Percentiles rank a stretch among this genome's conserved stretches.
These are phyloP conservation scores for Falco cherrug DNA, from an alignment of 2,797 vertebrate species.

Conservation along the genomic window DNA sequence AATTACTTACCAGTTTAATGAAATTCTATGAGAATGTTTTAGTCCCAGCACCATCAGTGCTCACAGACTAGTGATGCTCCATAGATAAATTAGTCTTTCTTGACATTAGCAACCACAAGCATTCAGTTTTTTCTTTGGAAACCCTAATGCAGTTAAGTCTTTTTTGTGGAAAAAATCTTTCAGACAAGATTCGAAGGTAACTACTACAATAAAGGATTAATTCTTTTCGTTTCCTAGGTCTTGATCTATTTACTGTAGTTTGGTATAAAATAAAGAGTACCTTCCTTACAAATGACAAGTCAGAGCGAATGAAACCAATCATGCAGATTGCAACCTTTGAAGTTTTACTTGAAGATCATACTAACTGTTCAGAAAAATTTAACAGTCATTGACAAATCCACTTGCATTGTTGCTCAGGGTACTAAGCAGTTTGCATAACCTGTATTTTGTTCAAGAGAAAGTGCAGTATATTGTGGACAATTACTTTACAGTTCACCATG, in stretches of 20 bases:
- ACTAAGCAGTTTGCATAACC: background rate
- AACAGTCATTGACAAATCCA: constrained; percentile 9
- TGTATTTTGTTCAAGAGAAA: background rate
- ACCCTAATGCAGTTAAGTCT: background rate
- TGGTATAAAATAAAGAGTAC: background rate
- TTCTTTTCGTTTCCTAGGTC: constrained; percentile 8
- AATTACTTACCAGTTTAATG: background rate
- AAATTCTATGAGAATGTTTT: background rate
- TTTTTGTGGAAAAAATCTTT: constrained; percentile 22
- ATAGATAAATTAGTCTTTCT: background rate
- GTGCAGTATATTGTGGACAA: background rate
- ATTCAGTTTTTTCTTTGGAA: background rate
- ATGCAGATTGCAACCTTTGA: constrained; percentile 9
- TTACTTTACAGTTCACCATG: background rate
- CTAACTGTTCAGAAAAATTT: background rate
- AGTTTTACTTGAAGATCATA: constrained; percentile 17
- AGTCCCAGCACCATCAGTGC: background rate
- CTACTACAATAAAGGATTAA: background rate
- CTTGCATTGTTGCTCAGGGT: background rate
- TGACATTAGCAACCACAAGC: background rate
- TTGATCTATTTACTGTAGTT: constrained; percentile 16
- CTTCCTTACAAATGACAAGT: background rate
- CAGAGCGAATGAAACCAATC: constrained; percentile 14
- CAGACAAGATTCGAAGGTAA: constrained; percentile 45
- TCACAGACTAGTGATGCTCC: background rate